Base-by-base conservation (phyloP, 2,113 vertebrate species). In the Hassar affinis region DNA sequence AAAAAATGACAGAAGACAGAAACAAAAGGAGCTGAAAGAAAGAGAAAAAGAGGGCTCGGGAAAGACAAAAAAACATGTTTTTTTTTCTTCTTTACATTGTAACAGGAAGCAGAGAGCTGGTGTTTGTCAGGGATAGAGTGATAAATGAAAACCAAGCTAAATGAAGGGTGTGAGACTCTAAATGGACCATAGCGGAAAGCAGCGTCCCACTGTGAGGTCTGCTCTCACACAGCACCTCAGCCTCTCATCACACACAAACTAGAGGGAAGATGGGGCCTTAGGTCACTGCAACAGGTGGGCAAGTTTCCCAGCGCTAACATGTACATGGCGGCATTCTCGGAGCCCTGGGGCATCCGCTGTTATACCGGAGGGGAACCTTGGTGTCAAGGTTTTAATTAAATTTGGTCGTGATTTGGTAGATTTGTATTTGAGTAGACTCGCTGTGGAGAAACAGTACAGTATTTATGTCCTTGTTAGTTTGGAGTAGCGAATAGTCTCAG, bases 91-190 rank as follows among this genome's bases (percentile, higher is more conserved):
- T 78, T 83, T 54, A 68, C 35, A 56, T 38, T 83, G 76, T 49
- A 79, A 69, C 66, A 84, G 77, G 66, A 84, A 84, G 66, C 64
- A 15, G 42, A 14, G 45, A 35, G 66, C 54, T 38, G 54, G 33
- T 72, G 83, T 79, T 79, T 79, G 83, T 79, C 77, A 84, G 66
- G 77, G 66, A 72, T 61, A 57, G 77, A 72, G 77, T 79, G 83
- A 79, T 79, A 79, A 84, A 84, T 79, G 77, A 84, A 79, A 72
- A 62, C 18, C 42, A 74, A 79, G 66, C 77, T 79, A 84, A 84
- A 84, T 77, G 83, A 84, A 71, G 66, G 83, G 83, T 74, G 77
- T 52, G 45, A 62, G 54, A 78, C 42, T 79, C n/a, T 72, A 84
- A 79, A 84, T 79, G 83, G 64, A 18, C 38, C 83, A 61, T 79